phyloP scores from a whole-genome alignment of 2,113 vertebrate species.

The Daphoenositta chrysoptera region DNA sequence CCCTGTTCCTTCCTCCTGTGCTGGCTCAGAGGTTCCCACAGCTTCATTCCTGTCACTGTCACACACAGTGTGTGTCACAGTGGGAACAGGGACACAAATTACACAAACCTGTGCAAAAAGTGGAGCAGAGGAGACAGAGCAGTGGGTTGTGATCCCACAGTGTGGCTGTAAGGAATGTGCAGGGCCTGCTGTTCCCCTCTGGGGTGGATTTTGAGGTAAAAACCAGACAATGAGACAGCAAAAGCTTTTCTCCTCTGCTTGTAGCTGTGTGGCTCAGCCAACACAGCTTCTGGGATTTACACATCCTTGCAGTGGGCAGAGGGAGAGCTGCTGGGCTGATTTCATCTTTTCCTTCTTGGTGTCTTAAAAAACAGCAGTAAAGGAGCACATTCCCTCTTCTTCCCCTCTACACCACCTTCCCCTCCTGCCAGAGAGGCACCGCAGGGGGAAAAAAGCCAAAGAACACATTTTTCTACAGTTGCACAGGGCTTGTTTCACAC shows the following conservation, averaged over 20 bases:
- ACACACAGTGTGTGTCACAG: neutral
- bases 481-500: neutral
- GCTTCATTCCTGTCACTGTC: neutral
- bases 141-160: accelerated
- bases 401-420: neutral
- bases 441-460: neutral
- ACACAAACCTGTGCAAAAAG: neutral
- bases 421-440: slow-evolving; percentile 2
- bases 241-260: neutral
- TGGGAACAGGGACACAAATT: neutral
- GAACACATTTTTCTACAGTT: neutral
- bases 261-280: neutral
- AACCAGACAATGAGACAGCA: neutral
- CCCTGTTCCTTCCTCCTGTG: neutral
- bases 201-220: neutral
- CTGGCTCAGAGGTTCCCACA: neutral
- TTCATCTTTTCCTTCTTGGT: neutral
- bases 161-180: neutral
- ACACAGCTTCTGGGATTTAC: neutral
- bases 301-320: neutral
- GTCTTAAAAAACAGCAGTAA: neutral
- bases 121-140: neutral
- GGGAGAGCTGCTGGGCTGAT: neutral
- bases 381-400: neutral
- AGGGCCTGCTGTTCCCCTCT: neutral